phyloP scores from a whole-genome alignment of 30 jellyfish, hydroid and myxozoan genomes.

The Mastigias papua region DNA sequence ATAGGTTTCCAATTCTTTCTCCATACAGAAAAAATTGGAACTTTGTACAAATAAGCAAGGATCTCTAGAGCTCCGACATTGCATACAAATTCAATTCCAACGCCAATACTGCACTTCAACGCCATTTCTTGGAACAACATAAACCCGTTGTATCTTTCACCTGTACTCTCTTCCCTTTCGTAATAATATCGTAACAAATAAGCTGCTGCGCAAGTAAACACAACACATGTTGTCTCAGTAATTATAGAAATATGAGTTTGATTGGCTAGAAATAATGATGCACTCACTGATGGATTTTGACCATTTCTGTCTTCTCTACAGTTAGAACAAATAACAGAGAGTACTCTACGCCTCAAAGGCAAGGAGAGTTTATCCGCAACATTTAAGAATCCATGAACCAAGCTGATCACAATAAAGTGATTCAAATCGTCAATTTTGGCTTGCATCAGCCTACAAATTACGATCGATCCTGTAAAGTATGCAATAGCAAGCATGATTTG shows the following conservation, averaged over 20 bases:
- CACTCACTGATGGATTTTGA: background rate
- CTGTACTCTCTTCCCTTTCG: constrained; percentile 6
- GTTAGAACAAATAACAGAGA: background rate
- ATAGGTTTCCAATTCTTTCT: constrained; percentile 14
- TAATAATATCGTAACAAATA: constrained; percentile 10
- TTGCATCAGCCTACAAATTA: constrained; percentile 21
- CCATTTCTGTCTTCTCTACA: background rate
- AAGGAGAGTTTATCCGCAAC: constrained; percentile 26
- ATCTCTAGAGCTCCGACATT: constrained; percentile 1
- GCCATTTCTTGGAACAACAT: background rate
- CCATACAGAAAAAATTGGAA: constrained; percentile 24
- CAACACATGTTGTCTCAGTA: constrained; percentile 22
- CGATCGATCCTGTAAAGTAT: background rate
- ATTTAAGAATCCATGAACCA: constrained; percentile 35
- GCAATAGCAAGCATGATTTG: background rate
- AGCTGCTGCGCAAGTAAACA: constrained; percentile 16
- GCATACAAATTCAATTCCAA: constrained; percentile 7
- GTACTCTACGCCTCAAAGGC: constrained; percentile 18
- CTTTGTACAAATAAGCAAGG: background rate
- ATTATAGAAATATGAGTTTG: constrained; percentile 15
- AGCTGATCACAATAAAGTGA: constrained; percentile 20
- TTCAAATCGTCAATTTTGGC: constrained; percentile 17
- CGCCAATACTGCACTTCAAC: constrained; percentile 3
- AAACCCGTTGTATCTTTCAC: constrained; percentile 21
- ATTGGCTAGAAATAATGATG: constrained; percentile 22